Evolutionary conservation across 2,113 vertebrate genomes (phyloP).

Genomic region (Anoplopoma fimbria): DNA sequence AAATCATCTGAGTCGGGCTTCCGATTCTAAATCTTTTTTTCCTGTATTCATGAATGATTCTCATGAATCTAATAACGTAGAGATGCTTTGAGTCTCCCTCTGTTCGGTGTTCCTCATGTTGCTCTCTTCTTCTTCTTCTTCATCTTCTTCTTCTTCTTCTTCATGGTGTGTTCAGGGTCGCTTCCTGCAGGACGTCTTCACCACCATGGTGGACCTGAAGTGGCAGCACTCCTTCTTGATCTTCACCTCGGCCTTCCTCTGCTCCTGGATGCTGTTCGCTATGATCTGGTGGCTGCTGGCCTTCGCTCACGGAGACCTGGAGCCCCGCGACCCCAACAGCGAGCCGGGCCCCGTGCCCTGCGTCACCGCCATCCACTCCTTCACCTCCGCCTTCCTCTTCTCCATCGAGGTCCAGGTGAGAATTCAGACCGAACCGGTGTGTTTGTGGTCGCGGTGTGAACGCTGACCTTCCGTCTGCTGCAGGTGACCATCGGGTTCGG

Average conservation of each 20-base stretch:
- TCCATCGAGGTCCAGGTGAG: constrained; percentile 89
- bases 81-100: too few species aligned
- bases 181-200: constrained; percentile 89
- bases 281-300: constrained; percentile 90
- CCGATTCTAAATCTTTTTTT: too few species aligned
- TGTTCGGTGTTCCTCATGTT: too few species aligned
- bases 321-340: constrained; percentile 63
- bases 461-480: background rate
- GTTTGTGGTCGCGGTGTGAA: background rate
- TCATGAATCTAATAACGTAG: too few species aligned
- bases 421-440: rapidly evolving
- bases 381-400: constrained; percentile 89
- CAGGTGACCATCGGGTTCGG: constrained; percentile 89
- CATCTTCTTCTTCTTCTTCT: too few species aligned
- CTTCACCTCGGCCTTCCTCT: constrained; percentile 89
- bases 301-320: constrained; percentile 88
- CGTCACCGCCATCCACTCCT: constrained; percentile 87
- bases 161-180: constrained; percentile 81
- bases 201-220: constrained; percentile 90
- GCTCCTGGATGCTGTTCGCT: constrained; percentile 90
- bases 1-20: too few species aligned
- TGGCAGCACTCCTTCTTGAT: constrained; percentile 89
- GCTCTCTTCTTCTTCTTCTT: background rate
- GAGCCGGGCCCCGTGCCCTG: constrained; percentile 79
- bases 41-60: too few species aligned